Base-by-base conservation (phyloP, 2,113 vertebrate species). In the Camelus bactrianus region DNA sequence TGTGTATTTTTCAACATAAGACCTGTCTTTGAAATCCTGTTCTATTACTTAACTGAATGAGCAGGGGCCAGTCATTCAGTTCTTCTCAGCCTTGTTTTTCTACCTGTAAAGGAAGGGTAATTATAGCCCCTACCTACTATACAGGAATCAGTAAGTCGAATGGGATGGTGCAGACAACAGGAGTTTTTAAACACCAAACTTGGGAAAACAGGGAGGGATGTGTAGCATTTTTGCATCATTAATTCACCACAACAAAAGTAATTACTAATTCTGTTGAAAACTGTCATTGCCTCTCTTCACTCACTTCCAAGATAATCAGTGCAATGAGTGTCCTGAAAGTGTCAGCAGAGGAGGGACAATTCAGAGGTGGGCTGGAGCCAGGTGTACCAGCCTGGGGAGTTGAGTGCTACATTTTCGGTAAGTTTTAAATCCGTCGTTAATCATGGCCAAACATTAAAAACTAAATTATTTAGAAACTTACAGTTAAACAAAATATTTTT, bases 171-270 rank as follows among this genome's bases (percentile, higher is more conserved):
- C 5, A 2, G 58, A 82, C 48, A 75, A 84, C 80, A 84, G 54
- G 6, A 65, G 50, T 35, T 90, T 95, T 80, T 58, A 70, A 94
- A 94, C 35, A 76, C 42, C 8, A 72, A 54, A 8, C 10, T 65
- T 87, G n/a, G 65, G 69, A 89, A 92, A 95, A 75, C 24, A 82
- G 14, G 72, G 54, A 91, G 16, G 22, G 3, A 26, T 20, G 67
- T 64, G 54, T 3, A 67, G 20, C 86, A 72, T 58, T 70, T 92
- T 92, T 85, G 19, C 26, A 94, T 72, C 62, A 90, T 82, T 65
- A 95, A 28, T 64, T 93, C 30, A 62, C 38, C 14, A 65, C 20
- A 93, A 88, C 52, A 89, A 76, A 97, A 91, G 48, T 52, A 35
- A 79, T 77, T 28, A 38, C 67, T 75, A 60, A 58, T 81, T 86